Evolutionary conservation across 2,797 vertebrate species (phyloP).

Genomic region (Argya squamiceps): DNA sequence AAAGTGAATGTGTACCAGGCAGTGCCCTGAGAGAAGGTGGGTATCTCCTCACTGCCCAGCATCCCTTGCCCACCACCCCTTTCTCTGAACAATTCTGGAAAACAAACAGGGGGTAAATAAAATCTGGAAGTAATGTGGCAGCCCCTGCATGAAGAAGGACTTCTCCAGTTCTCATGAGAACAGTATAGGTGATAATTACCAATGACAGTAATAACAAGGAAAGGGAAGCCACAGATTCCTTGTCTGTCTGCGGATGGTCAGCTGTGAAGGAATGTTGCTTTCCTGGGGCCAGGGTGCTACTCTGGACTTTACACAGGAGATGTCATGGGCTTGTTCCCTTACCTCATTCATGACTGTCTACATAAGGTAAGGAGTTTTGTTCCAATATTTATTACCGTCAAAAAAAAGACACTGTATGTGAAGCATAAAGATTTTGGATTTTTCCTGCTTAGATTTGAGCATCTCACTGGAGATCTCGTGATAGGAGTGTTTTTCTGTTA

Average conservation of each 20-base stretch:
- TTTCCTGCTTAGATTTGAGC: not conserved
- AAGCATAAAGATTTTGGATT: not conserved
- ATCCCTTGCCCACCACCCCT: not conserved
- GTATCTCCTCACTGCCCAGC: not conserved
- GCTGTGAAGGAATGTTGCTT: not conserved
- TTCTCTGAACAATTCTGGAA: not conserved
- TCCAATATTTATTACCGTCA: not conserved
- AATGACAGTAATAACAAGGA: not conserved
- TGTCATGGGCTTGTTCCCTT: not conserved
- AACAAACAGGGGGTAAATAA: not conserved
- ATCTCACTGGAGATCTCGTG: not conserved
- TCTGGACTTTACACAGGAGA: not conserved
- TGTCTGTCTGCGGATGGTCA: not conserved
- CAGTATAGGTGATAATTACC: not conserved
- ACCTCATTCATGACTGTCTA: not conserved
- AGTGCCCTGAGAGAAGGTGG: not conserved
- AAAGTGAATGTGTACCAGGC: accelerated
- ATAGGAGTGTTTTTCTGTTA: not conserved
- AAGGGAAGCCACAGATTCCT: not conserved
- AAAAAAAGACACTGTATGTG: not conserved
- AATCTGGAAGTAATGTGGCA: not conserved
- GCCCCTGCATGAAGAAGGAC: not conserved
- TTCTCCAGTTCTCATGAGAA: not conserved
- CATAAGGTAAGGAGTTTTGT: not conserved
- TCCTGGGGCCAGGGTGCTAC: not conserved